Percentiles rank a stretch among this genome's conserved stretches.
These are phyloP conservation scores for Mus minutoides DNA, from an alignment of 2,797 vertebrate genomes.

Conservation along the genomic window DNA sequence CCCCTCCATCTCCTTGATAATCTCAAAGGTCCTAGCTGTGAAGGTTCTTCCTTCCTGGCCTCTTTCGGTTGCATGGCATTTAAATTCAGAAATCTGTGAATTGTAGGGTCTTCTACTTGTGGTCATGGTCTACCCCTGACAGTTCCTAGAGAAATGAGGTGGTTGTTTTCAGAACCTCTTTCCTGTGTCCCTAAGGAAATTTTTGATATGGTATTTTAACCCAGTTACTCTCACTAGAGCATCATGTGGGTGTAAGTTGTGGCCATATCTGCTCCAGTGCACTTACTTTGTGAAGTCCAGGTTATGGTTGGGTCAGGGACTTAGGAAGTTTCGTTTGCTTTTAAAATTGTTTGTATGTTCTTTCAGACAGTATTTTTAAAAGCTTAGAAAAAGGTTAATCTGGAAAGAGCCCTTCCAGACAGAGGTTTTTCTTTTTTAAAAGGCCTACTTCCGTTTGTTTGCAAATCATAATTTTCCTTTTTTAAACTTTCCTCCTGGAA, in stretches of 20 bases:
- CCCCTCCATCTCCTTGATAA: conserved; percentile 45
- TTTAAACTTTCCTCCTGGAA: neutral
- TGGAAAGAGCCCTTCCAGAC: conserved; percentile 41
- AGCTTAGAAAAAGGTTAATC: conserved; percentile 35
- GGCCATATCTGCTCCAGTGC: neutral
- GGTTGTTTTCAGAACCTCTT: conserved; percentile 46
- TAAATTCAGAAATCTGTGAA: conserved; percentile 42
- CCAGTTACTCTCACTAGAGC: conserved; percentile 45
- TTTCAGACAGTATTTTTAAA: conserved; percentile 60
- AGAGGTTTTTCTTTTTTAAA: conserved; percentile 32
- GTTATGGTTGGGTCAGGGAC: neutral
- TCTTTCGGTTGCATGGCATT: conserved; percentile 40
- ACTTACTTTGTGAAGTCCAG: conserved; percentile 45
- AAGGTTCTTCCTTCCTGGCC: neutral
- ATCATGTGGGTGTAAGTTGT: conserved; percentile 60
- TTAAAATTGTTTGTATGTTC: conserved; percentile 39
- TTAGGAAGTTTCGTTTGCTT: conserved; percentile 39
- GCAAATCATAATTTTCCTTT: conserved; percentile 15
- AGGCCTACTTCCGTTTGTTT: neutral
- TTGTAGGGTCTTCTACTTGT: conserved; percentile 33
- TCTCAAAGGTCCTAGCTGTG: conserved; percentile 41
- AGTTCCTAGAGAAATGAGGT: conserved; percentile 48
- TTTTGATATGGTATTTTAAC: conserved; percentile 60
- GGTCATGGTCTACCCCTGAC: conserved; percentile 43
- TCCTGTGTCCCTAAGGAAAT: conserved; percentile 38